Conservation (phyloP, 2,888 invertebrate genomes). For the Notodonta ziczac region DNA sequence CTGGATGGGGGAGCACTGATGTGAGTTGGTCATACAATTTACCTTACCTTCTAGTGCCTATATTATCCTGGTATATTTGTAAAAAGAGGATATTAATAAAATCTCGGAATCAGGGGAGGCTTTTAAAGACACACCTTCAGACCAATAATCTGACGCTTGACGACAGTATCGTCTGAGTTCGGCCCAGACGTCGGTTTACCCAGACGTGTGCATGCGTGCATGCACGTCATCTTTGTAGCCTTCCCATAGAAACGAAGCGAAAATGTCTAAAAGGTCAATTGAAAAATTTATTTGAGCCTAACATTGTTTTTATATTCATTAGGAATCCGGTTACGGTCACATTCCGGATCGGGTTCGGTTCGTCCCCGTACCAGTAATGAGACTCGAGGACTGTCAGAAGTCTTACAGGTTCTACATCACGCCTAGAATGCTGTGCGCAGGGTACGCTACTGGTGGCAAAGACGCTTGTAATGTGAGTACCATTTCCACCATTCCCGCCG, state of each 20-base stretch:
- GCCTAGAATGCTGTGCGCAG: slow-evolving; percentile 74
- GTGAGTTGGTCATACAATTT: slow-evolving; percentile 45
- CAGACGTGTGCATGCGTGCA: too few relatives aligned
- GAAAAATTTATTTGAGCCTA: too few relatives aligned
- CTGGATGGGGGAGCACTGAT: slow-evolving; percentile 79
- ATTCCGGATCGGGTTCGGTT: slow-evolving; percentile 76
- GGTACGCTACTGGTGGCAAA: slow-evolving; percentile 75
- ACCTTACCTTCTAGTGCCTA: background rate
- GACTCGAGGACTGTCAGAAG: slow-evolving; percentile 62
- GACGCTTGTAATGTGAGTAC: slow-evolving; percentile 74
- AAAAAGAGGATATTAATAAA: too few relatives aligned
- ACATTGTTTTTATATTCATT: slow-evolving; percentile 8
- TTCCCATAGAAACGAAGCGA: too few relatives aligned
- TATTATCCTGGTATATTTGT: background rate
- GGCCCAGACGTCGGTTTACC: too few relatives aligned
- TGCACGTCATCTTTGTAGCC: too few relatives aligned
- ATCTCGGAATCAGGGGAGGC: too few relatives aligned
- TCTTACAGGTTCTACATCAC: slow-evolving; percentile 75
- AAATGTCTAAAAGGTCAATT: too few relatives aligned
- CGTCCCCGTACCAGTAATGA: slow-evolving; percentile 76
- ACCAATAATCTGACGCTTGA: too few relatives aligned
- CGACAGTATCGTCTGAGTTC: too few relatives aligned
- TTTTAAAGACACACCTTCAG: too few relatives aligned
- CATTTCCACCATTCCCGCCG: background rate
- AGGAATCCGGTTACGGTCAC: slow-evolving; percentile 70